Conservation (phyloP, 2,113 vertebrate species). For the Zosterops lateralis region DNA sequence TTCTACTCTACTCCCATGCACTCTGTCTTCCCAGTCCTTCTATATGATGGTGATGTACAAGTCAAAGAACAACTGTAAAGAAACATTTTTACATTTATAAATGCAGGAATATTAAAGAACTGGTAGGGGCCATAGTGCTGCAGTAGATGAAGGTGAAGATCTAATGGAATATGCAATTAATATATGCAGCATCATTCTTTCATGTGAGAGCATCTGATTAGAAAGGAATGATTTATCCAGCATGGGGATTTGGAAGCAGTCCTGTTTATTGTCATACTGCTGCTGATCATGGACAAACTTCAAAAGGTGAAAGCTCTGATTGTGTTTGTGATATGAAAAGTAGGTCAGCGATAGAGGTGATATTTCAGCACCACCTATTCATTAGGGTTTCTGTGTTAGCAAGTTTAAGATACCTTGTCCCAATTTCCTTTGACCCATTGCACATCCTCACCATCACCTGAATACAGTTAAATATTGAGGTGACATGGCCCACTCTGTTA, state of each 20-base stretch:
- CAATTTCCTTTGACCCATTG: background rate
- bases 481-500: background rate
- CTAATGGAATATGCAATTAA: conserved; percentile 28
- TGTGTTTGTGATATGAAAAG: background rate
- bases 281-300: background rate
- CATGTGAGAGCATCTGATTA: background rate
- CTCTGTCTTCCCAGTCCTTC: background rate
- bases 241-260: background rate
- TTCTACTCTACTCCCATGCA: background rate
- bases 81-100: background rate
- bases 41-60: background rate
- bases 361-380: background rate
- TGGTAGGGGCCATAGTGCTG: background rate
- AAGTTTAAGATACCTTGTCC: background rate
- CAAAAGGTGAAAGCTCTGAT: background rate
- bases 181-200: conserved; percentile 13
- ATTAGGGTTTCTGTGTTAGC: background rate
- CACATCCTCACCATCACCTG: background rate
- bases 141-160: conserved; percentile 20
- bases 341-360: background rate
- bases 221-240: background rate
- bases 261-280: background rate
- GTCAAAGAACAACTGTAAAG: background rate
- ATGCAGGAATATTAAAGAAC: background rate
- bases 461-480: background rate